A percentile compares a stretch with the other conserved stretches of the same genome.
phyloP scores from a whole-genome alignment of 2,888 invertebrate genomes.

The Ornithoptera priamus region DNA sequence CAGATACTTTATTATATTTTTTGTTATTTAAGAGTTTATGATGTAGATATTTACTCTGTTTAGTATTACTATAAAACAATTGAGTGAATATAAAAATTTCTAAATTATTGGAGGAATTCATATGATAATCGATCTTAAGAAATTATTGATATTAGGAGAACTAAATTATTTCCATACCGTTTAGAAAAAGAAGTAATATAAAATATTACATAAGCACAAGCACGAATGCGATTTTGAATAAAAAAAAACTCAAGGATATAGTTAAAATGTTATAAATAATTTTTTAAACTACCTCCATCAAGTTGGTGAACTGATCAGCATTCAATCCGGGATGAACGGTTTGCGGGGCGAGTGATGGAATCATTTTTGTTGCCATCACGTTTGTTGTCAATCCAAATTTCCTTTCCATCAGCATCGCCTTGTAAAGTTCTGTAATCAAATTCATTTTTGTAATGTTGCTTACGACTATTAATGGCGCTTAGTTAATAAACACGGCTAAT shows the following conservation, averaged over 20 bases:
- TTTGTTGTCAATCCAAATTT: conserved; percentile 94
- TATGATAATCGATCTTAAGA: too few relatives aligned
- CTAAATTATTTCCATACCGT: too few relatives aligned
- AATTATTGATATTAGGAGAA: too few relatives aligned
- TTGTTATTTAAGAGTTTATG: too few relatives aligned
- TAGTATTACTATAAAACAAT: too few relatives aligned
- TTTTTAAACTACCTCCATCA: conserved; percentile 60
- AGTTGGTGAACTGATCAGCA: conserved; percentile 60
- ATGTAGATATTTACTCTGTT: too few relatives aligned
- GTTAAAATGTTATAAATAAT: neutral
- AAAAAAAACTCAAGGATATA: neutral
- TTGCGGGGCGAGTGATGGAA: conserved; percentile 95
- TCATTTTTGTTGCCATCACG: conserved; percentile 95
- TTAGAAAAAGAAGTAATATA: too few relatives aligned
- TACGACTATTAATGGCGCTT: neutral
- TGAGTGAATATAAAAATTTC: too few relatives aligned
- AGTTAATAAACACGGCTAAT: neutral
- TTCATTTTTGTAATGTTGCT: conserved; percentile 27
- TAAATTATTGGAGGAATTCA: too few relatives aligned
- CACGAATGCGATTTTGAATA: too few relatives aligned
- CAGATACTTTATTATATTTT: neutral
- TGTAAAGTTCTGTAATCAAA: conserved; percentile 89
- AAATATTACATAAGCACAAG: too few relatives aligned
- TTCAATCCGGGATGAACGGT: conserved; percentile 88
- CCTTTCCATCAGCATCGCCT: conserved; percentile 92